Conservation (phyloP, 2,797 vertebrate species). For the Xerus rutilus region DNA sequence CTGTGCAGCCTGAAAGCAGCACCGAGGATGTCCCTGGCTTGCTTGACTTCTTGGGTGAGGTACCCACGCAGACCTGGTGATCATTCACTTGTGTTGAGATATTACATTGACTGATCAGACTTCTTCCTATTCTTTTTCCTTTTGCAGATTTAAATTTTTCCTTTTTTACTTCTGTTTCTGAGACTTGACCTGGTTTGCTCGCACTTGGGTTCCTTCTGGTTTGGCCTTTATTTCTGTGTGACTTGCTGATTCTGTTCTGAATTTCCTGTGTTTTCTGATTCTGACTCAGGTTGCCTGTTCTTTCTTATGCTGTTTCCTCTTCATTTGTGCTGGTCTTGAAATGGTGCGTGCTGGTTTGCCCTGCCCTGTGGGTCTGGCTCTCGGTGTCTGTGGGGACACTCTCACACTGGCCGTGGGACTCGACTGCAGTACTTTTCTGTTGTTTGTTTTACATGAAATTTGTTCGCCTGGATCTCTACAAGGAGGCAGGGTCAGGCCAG, state of each 20-base stretch:
- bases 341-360: accelerated
- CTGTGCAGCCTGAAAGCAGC: background rate
- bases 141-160: background rate
- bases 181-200: background rate
- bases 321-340: background rate
- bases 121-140: background rate
- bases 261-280: background rate
- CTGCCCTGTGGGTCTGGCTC: background rate
- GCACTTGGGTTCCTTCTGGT: background rate
- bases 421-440: background rate
- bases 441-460: background rate
- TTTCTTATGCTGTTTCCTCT: background rate
- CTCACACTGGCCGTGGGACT: background rate
- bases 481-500: background rate
- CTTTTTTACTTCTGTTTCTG: background rate
- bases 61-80: background rate
- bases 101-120: background rate
- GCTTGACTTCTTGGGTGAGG: background rate
- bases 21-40: too few relatives aligned
- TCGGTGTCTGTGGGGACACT: background rate
- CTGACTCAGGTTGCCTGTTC: background rate
- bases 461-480: background rate
- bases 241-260: background rate
- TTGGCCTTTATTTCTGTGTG: background rate
- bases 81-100: background rate